Conservation (phyloP, 2,797 vertebrate species). For the Sparus aurata region DNA sequence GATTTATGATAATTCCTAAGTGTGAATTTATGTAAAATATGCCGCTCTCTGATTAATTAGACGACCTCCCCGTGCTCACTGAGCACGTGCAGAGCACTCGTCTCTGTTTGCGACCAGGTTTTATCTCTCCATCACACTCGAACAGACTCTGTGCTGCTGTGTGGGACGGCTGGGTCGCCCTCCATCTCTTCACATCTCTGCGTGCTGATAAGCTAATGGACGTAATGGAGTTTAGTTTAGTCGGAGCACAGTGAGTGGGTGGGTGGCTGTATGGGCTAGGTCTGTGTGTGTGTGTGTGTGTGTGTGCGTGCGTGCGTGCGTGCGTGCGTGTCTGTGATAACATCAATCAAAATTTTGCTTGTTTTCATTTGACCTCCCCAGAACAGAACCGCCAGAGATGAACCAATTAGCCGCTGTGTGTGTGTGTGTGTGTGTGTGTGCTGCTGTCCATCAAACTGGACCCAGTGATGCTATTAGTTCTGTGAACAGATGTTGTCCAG, state of each 20-base stretch:
- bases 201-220: slow-evolving; percentile 64
- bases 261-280: slow-evolving; percentile 12
- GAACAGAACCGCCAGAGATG: not conserved
- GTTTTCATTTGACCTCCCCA: slow-evolving; percentile 3
- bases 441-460: slow-evolving; percentile 11
- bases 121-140: slow-evolving; percentile 2
- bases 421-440: not conserved
- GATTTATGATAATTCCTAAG: not conserved
- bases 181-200: slow-evolving; percentile 22
- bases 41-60: not conserved
- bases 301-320: not conserved
- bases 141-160: not conserved
- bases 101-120: not conserved
- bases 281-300: slow-evolving; percentile 5
- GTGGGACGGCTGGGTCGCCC: slow-evolving; percentile 32
- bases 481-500: slow-evolving; percentile 36
- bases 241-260: slow-evolving; percentile 31
- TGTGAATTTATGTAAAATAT: no score
- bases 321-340: slow-evolving; percentile 4
- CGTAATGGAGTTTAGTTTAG: slow-evolving; percentile 53
- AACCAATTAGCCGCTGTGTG: slow-evolving; percentile 13
- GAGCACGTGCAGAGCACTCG: not conserved
- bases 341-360: slow-evolving; percentile 13
- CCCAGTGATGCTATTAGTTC: slow-evolving; percentile 27
- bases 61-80: not conserved